Evolutionary conservation across 2,888 invertebrate species (phyloP).

Genomic region (Megalurothrips usitatus): DNA sequence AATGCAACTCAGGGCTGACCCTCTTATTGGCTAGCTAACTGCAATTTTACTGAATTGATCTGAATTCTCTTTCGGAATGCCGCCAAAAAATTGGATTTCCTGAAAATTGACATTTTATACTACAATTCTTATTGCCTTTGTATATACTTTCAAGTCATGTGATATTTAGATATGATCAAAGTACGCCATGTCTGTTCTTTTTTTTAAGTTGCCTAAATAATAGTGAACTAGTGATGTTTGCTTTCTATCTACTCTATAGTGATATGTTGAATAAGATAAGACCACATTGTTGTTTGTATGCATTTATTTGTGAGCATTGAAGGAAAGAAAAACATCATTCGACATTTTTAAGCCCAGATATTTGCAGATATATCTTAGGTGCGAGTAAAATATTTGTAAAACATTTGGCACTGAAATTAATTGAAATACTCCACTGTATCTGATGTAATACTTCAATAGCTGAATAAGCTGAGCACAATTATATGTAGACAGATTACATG

Average conservation of each 20-base stretch:
- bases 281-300: not conserved
- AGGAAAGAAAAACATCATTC: not conserved
- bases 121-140: not conserved
- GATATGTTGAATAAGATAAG: not conserved
- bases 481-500: not conserved
- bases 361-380: not conserved
- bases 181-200: not conserved
- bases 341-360: not conserved
- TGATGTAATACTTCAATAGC: not conserved
- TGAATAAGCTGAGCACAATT: not conserved
- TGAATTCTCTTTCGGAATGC: no score
- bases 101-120: no score
- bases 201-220: not conserved
- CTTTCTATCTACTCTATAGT: not conserved
- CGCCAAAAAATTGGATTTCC: no score
- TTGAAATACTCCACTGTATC: not conserved
- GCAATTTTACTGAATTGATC: no score
- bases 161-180: slow-evolving; percentile 14
- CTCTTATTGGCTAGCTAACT: no score
- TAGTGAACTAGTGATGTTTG: not conserved
- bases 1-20: no score
- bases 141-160: slow-evolving; percentile 15
- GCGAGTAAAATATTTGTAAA: not conserved
- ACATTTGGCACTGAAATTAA: not conserved
- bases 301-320: not conserved